A percentile compares a stretch with the other conserved stretches of the same genome.
Conservation (phyloP, 2,797 vertebrate species). For the Syndactyla subalaris region DNA sequence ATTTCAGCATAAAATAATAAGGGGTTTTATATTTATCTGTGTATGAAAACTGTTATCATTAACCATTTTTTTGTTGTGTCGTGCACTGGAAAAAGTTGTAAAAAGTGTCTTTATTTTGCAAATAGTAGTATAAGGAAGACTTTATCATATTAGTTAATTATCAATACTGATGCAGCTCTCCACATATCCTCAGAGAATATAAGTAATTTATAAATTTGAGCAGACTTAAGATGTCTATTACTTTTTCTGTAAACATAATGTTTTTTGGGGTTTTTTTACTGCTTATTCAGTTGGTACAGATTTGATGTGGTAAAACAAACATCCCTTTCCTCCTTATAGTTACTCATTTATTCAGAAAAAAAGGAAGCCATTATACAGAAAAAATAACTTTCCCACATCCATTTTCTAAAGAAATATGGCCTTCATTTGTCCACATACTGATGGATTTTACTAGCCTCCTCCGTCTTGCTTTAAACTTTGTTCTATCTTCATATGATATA, state of each 20-base stretch:
- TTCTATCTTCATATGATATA: background rate
- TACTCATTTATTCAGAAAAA: background rate
- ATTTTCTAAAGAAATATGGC: background rate
- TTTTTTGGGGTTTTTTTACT: background rate
- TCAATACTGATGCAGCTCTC: background rate
- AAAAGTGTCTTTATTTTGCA: background rate
- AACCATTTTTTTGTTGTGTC: background rate
- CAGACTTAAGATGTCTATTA: background rate
- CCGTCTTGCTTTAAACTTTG: background rate
- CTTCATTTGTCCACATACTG: background rate
- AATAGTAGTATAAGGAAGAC: background rate
- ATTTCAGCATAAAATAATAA: background rate
- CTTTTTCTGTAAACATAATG: background rate
- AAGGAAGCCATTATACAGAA: background rate
- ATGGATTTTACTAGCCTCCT: background rate
- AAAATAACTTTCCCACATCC: background rate
- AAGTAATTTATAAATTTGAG: background rate
- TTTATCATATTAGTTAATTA: background rate
- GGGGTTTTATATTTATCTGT: background rate
- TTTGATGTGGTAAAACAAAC: background rate
- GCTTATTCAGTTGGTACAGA: background rate
- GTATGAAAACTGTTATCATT: background rate
- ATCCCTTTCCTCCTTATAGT: background rate
- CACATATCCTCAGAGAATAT: background rate
- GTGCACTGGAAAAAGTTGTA: background rate